phyloP scores from a whole-genome alignment of 2,797 vertebrate genomes.

The Malurus leucopterus region DNA sequence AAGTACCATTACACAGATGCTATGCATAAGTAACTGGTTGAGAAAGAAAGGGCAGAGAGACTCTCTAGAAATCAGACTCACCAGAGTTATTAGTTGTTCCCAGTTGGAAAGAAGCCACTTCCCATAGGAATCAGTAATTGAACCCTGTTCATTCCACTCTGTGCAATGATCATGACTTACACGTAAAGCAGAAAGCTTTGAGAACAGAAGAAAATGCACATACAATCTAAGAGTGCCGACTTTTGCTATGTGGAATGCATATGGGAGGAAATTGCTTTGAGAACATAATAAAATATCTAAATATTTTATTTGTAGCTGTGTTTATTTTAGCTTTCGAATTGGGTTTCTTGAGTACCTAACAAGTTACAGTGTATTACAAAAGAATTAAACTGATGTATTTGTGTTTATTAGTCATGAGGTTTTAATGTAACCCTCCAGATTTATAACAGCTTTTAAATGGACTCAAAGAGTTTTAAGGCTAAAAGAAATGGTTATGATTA shows the following conservation, averaged over 20 bases:
- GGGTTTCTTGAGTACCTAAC: neutral
- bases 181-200: constrained; percentile 11
- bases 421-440: constrained; percentile 22
- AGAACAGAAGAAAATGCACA: constrained; percentile 7
- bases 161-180: neutral
- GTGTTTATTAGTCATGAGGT: constrained; percentile 24
- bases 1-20: neutral
- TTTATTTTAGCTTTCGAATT: constrained; percentile 28
- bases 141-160: neutral
- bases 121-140: neutral
- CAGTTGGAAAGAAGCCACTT: neutral
- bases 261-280: constrained; percentile 23
- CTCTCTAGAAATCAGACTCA: neutral
- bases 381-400: constrained; percentile 35
- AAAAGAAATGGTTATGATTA: constrained; percentile 35
- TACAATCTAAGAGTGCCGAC: constrained; percentile 18
- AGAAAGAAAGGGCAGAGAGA: neutral
- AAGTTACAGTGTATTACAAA: constrained; percentile 40
- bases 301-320: constrained; percentile 30
- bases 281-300: constrained; percentile 40
- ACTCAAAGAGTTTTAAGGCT: constrained; percentile 36
- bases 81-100: neutral
- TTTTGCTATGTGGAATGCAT: constrained; percentile 22
- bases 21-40: neutral
- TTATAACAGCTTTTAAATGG: constrained; percentile 33